phyloP scores from a whole-genome alignment of 2,888 invertebrate species.

The Oasisia sp. region DNA sequence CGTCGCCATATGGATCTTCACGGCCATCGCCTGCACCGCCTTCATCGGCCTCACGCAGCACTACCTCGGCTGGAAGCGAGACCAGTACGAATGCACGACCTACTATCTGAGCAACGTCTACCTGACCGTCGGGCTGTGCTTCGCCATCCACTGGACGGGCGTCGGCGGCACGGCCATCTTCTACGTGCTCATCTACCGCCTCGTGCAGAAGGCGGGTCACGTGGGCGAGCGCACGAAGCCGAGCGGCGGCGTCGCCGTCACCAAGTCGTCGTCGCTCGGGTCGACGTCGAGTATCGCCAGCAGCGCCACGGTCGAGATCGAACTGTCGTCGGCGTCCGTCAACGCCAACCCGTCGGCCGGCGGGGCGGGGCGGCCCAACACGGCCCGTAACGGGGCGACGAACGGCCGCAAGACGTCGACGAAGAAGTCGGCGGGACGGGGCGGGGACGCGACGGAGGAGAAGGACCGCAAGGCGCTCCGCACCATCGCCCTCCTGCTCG shows the following conservation, averaged over 20 bases:
- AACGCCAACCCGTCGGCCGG: slow-evolving; percentile 5
- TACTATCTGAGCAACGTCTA: slow-evolving; percentile 23
- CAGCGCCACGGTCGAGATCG: slow-evolving; percentile 23
- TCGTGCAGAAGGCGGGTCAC: slow-evolving; percentile 20
- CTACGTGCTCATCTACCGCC: slow-evolving; percentile 29
- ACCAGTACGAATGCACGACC: neutral
- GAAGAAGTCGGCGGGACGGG: neutral
- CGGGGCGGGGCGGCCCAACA: neutral
- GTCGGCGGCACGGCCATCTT: slow-evolving; percentile 27
- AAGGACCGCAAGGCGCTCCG: slow-evolving; percentile 27
- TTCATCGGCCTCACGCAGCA: slow-evolving; percentile 30
- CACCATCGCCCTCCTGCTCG: slow-evolving; percentile 30
- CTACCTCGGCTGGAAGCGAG: slow-evolving; percentile 5
- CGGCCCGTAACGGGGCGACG: neutral
- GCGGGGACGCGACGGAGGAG: slow-evolving; percentile 20
- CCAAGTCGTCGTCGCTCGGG: neutral
- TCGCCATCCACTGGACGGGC: slow-evolving; percentile 26
- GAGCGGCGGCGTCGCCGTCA: neutral
- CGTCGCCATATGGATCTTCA: slow-evolving; percentile 29
- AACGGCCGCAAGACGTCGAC: slow-evolving; percentile 14
- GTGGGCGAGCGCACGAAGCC: neutral
- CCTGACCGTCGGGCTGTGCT: slow-evolving; percentile 21
- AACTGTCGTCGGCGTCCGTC: slow-evolving; percentile 22
- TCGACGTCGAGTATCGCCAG: neutral
- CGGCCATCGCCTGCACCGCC: slow-evolving; percentile 17